Conservation (phyloP, 2,797 vertebrate genomes). For the Micropoecilia bifurca region DNA sequence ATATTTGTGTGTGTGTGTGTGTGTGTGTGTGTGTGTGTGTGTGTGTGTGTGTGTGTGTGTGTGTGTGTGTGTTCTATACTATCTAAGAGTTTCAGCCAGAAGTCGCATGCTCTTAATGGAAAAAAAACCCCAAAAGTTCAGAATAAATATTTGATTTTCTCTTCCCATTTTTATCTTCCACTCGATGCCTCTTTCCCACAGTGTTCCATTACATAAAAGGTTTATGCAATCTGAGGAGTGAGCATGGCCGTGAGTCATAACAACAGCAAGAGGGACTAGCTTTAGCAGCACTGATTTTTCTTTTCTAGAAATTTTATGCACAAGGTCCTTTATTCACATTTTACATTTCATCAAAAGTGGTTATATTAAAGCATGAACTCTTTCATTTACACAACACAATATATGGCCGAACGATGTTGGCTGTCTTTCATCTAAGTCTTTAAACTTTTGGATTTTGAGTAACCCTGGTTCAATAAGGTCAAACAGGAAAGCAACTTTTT, state of each 20-base stretch:
- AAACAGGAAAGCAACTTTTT: constrained; percentile 31
- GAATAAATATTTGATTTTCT: constrained; percentile 85
- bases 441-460: constrained; percentile 15
- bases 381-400: constrained; percentile 12
- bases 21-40: too few species aligned
- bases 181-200: constrained; percentile 79
- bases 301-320: constrained; percentile 38
- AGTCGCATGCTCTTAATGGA: constrained; percentile 50
- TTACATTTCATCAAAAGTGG: constrained; percentile 25
- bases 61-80: constrained; percentile 17
- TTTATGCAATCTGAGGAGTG: constrained; percentile 82
- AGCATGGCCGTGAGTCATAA: constrained; percentile 81
- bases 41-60: too few species aligned
- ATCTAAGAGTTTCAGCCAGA: constrained; percentile 43
- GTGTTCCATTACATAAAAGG: constrained; percentile 85
- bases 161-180: constrained; percentile 80
- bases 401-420: constrained; percentile 10
- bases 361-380: constrained; percentile 22
- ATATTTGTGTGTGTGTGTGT: too few species aligned
- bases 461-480: constrained; percentile 19
- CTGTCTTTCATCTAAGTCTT: not conserved
- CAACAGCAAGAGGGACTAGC: constrained; percentile 68
- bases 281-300: constrained; percentile 70
- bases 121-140: constrained; percentile 59
- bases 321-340: constrained; percentile 25